Conservation (phyloP, 2,113 vertebrate genomes). For the Centropus unirufus region DNA sequence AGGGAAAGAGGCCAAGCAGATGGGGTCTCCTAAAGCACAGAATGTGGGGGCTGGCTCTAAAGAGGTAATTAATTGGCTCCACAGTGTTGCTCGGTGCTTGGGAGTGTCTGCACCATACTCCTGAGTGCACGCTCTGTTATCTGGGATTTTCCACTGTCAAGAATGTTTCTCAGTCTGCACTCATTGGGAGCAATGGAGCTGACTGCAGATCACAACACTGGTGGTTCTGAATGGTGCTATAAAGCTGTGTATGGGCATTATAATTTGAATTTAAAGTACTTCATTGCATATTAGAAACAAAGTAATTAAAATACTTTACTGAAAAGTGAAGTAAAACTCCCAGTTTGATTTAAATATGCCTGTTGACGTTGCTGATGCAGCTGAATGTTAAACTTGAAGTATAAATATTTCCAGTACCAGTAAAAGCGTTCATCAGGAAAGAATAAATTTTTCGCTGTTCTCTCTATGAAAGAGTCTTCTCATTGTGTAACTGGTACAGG, state of each 20-base stretch:
- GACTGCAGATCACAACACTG: neutral
- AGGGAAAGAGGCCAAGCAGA: neutral
- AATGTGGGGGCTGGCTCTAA: neutral
- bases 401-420: neutral
- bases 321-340: neutral
- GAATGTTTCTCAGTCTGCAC: neutral
- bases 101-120: neutral
- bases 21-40: neutral
- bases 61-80: neutral
- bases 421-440: neutral
- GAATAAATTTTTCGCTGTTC: neutral
- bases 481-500: neutral
- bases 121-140: rapidly evolving
- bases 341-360: neutral
- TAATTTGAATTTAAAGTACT: neutral
- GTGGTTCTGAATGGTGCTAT: neutral
- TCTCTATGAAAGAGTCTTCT: neutral
- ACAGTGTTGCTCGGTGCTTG: neutral
- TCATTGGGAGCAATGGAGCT: neutral
- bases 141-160: neutral
- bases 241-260: neutral
- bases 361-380: neutral
- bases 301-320: neutral
- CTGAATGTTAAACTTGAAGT: neutral
- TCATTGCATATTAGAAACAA: neutral